These are phyloP conservation scores for Hemibagrus wyckioides DNA, from an alignment of 2,113 vertebrate genomes.

Conservation along the genomic window DNA sequence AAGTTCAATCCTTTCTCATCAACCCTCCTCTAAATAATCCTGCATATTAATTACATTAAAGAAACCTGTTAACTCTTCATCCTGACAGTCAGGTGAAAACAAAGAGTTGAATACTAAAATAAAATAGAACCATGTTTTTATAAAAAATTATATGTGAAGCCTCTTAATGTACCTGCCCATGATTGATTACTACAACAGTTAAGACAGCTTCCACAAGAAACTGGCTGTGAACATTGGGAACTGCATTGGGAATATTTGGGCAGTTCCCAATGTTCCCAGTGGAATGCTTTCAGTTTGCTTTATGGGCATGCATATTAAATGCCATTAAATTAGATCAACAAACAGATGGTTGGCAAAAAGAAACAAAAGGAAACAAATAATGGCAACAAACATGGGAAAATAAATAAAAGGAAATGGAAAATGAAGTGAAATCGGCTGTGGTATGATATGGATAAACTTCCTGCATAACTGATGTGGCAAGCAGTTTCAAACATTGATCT, in stretches of 20 bases:
- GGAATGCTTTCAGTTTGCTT: background rate
- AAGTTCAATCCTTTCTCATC: background rate
- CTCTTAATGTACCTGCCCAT: background rate
- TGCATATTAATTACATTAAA: background rate
- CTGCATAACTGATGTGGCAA: background rate
- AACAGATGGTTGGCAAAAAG: background rate
- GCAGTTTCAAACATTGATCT: background rate
- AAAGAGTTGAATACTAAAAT: background rate
- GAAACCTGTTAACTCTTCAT: background rate
- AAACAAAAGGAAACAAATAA: background rate
- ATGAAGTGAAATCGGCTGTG: background rate
- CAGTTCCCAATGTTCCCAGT: background rate
- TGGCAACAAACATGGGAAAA: background rate
- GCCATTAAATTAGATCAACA: background rate
- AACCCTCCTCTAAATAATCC: background rate
- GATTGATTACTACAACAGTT: background rate
- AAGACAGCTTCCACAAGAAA: background rate
- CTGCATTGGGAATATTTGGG: too few relatives aligned
- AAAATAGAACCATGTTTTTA: background rate
- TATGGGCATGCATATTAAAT: background rate
- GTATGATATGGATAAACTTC: background rate
- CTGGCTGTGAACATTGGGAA: background rate
- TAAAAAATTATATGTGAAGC: too few relatives aligned
- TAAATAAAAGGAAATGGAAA: background rate
- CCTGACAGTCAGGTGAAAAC: background rate